A percentile compares a stretch with the other conserved stretches of the same genome.
Evolutionary conservation across 53 echinoderm and acorn worm species (phyloP).

Genomic region (Holothuria scabra): DNA sequence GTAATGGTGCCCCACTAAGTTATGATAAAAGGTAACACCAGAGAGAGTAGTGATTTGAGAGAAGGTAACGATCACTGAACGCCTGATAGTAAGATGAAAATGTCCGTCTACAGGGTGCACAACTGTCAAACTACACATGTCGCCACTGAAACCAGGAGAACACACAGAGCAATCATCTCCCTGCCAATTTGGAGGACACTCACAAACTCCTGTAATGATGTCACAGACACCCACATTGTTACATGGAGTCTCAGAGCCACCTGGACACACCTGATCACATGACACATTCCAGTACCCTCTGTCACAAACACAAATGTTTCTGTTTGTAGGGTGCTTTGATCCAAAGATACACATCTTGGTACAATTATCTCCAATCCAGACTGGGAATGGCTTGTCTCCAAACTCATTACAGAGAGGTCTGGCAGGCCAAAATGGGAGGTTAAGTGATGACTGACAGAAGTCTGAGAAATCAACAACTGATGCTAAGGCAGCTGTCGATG

Average conservation of each 20-base stretch:
- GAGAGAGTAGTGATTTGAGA: constrained; percentile 82
- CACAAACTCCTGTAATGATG: constrained; percentile 59
- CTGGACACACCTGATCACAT: constrained; percentile 75
- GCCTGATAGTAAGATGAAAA: neutral
- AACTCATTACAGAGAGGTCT: constrained; percentile 85
- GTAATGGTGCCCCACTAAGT: constrained; percentile 74
- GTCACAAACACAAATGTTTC: constrained; percentile 76
- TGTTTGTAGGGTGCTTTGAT: constrained; percentile 53
- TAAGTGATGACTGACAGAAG: constrained; percentile 70
- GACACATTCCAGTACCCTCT: constrained; percentile 68
- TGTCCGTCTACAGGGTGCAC: constrained; percentile 2
- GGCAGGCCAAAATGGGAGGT: constrained; percentile 74
- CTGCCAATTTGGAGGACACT: constrained; percentile 81
- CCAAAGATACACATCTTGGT: constrained; percentile 76
- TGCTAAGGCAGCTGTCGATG: constrained; percentile 69
- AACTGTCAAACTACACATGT: constrained; percentile 55
- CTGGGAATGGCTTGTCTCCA: constrained; percentile 71
- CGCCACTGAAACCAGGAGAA: constrained; percentile 73
- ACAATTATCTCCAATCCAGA: constrained; percentile 90
- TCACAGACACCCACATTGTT: constrained; percentile 72
- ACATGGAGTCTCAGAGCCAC: constrained; percentile 77
- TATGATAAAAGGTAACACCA: constrained; percentile 72
- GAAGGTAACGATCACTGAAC: constrained; percentile 60
- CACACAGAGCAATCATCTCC: constrained; percentile 73
- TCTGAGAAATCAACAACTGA: constrained; percentile 71